Conservation (phyloP, 2,888 invertebrate genomes). For the Cataglyphis livida region DNA sequence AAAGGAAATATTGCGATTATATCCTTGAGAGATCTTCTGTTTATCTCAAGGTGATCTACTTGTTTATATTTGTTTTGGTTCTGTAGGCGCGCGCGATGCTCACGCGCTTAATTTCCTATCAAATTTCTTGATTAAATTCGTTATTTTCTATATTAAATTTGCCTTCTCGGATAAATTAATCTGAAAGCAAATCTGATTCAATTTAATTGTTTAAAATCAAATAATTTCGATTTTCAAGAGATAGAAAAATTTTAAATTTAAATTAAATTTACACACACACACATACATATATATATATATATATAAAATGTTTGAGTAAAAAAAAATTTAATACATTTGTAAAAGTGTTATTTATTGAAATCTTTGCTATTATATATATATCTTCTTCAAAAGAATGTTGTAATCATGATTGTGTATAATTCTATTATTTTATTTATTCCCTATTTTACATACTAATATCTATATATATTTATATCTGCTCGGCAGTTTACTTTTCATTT, state of each 20-base stretch:
- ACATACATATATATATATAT: background rate
- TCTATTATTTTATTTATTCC: background rate
- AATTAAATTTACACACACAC: background rate
- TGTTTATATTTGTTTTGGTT: constrained; percentile 22
- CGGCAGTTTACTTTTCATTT: background rate
- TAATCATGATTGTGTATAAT: background rate
- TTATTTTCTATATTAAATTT: background rate
- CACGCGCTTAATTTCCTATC: background rate
- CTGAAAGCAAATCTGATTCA: background rate
- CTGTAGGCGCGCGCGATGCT: background rate
- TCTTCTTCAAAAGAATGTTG: background rate
- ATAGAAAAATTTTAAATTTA: background rate
- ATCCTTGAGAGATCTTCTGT: background rate
- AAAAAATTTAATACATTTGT: background rate
- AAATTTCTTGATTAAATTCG: background rate
- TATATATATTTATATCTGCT: background rate
- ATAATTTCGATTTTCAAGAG: background rate
- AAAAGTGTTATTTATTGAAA: constrained; percentile 56
- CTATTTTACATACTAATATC: constrained; percentile 22
- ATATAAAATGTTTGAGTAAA: background rate
- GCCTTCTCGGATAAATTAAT: background rate
- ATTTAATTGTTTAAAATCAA: background rate
- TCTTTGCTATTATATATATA: constrained; percentile 39
- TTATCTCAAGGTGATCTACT: background rate
- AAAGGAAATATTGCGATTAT: background rate